Evolutionary conservation across 2,797 vertebrate genomes (phyloP), one percentile per base, ranked within the genome.

Genomic region (Cossypha niveicapilla): DNA sequence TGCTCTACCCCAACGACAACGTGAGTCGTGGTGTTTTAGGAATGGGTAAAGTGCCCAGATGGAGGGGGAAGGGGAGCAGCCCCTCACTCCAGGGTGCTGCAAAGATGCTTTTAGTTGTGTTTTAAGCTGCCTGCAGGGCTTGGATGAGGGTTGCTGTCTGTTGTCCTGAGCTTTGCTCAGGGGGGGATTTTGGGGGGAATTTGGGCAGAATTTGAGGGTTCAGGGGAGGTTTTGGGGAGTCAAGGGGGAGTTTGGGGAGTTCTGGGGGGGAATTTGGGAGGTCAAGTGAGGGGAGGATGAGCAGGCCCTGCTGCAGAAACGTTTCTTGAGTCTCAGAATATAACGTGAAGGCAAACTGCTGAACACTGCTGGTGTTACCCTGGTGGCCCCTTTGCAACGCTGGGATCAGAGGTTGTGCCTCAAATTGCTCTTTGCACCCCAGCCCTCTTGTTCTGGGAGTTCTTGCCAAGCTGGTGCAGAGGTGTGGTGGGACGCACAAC

Each of bases 81-180:
- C 7, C 8, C 41, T 45, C 18, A 4, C 5, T 3, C 11, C 5
- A 1, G 50, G 72, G 22, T 0, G 0, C 4, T 51, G 32, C 41
- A 44, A 54, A 53, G 28, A 2, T 63, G 68, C 5, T 56, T 63
- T 54, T 1, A 6, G 50, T 25, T 37, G 67, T 16, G 30, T 34
- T 67, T n/a, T 8, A 5, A 47, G 60, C 53, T 23, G 1, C 24
- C 37, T 32, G 28, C 11, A 25, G 74, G 4, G 35, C 45, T 35
- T 21, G 37, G 35, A 4, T 22, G 47, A 34, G 34, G 34, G 34
- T 34, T 34, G 34, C 34, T 34, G 34, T 34, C 34, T 34, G 34
- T 34, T 34, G 34, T 34, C 34, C 34, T 34, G 34, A 34, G 34
- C 34, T 7, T 34, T 34, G 34, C 34, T 34, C 34, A n/a, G n/a